Evolutionary conservation across 2,797 vertebrate genomes (phyloP), one percentile per base, ranked within the genome.

Genomic region (Sebastes hopkinsi): DNA sequence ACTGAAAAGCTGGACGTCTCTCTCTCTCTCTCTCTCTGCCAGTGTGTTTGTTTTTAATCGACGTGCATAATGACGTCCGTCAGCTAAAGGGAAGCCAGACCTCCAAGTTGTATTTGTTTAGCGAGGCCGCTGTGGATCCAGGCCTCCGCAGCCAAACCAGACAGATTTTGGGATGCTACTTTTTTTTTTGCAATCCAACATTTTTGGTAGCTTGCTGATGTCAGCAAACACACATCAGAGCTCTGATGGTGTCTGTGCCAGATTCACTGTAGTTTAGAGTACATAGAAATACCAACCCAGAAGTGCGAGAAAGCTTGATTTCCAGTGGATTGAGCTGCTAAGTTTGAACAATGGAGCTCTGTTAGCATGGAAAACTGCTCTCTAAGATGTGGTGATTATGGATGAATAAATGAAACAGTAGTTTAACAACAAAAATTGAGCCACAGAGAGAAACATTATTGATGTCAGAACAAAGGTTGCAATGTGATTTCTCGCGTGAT

Each of bases 21-120:
- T 59, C 72, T 76, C 64, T 77, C 27, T 27, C 42, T 81, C 67
- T 82, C 69, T 59, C 71, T 76, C 64, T 79, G 71, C 60, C 68
- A 29, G 73, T 27, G 30, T 93, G 90, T 93, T 93, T 92, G 80
- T 88, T 92, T 94, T 93, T 82, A 84, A 92, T 87, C 55, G 70
- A 77, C 36, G 61, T 87, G 77, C 85, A 88, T 92, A 89, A 92
- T 89, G 87, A 88, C 74, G 54, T 86, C 79, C 68, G 34, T 88
- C 90, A 92, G 89, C 84, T 69, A 64, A 83, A 88, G 81, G 66
- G 59, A 89, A 86, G 85, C 88, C 87, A 92, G 92, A 92, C 91
- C 85, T 89, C 87, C 89, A 34, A 84, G 87, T 86, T 87, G 65
- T 91, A 89, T 92, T 94, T 92, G 89, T 88, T 85, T 82, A 82